Percentiles rank a stretch among this genome's conserved stretches.
Evolutionary conservation across 2,113 vertebrate genomes (phyloP).

Genomic region (Sigmodon hispidus): DNA sequence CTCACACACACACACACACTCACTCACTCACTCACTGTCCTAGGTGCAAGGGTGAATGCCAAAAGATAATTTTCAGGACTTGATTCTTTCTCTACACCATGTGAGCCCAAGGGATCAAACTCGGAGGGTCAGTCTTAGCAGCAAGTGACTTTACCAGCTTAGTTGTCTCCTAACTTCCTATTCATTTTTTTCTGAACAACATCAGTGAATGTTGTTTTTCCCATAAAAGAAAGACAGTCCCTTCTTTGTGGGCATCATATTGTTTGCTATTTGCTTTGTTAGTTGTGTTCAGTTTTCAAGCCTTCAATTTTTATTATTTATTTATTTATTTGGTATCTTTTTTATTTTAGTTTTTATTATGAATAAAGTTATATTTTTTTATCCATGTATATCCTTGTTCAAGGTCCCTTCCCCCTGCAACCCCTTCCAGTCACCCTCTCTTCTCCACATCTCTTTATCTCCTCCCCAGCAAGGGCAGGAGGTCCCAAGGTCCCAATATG

Average conservation of each 20-base stretch:
- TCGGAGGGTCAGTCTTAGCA: neutral
- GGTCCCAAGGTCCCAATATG: too few species aligned
- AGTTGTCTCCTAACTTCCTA: neutral
- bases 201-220: neutral
- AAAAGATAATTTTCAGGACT: neutral
- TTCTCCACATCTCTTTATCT: too few species aligned
- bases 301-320: neutral
- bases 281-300: neutral
- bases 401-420: too few species aligned
- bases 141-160: neutral
- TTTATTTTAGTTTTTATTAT: slow-evolving; percentile 13
- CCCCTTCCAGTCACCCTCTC: too few species aligned
- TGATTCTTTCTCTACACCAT: neutral
- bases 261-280: neutral
- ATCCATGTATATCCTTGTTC: too few species aligned
- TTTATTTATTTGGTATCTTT: too few species aligned
- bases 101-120: neutral
- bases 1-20: too few species aligned
- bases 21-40: neutral
- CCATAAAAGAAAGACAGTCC: neutral
- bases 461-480: too few species aligned
- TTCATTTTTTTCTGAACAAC: neutral
- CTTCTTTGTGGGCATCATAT: neutral
- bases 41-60: neutral
- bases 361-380: too few species aligned